Evolutionary conservation across 2,113 vertebrate species (phyloP).

Genomic region (Pygoscelis antarcticus): DNA sequence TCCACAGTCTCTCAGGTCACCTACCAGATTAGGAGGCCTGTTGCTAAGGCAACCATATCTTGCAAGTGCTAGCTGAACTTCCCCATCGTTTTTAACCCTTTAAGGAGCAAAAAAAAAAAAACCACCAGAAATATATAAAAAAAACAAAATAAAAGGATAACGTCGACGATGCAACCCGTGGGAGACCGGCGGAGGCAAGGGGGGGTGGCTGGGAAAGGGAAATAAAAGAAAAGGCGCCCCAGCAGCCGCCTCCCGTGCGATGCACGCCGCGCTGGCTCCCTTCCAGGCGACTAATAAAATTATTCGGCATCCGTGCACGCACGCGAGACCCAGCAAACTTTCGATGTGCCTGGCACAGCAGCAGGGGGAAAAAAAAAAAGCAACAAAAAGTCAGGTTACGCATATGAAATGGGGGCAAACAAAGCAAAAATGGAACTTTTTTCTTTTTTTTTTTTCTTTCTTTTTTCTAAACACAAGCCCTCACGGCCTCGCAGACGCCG

Average conservation of each 20-base stretch:
- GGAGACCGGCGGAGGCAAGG: neutral
- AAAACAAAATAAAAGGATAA: neutral
- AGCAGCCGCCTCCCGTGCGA: neutral
- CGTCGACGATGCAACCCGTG: neutral
- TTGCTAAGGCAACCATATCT: constrained; percentile 93
- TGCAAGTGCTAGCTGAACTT: constrained; percentile 85
- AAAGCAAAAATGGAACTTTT: constrained; percentile 40
- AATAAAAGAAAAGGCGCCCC: constrained; percentile 13
- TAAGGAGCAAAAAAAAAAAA: constrained; percentile 35
- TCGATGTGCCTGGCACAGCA: constrained; percentile 36
- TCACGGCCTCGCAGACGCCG: neutral
- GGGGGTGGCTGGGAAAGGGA: neutral
- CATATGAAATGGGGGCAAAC: constrained; percentile 21
- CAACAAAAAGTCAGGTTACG: neutral
- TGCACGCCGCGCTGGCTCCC: constrained; percentile 1
- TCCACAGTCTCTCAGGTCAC: constrained; percentile 91
- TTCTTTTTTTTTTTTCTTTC: neutral
- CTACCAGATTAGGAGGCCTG: constrained; percentile 91
- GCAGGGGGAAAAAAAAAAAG: too few species aligned
- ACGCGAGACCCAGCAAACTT: constrained; percentile 62
- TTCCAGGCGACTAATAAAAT: constrained; percentile 45
- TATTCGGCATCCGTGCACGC: constrained; percentile 22
- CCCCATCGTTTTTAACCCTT: constrained; percentile 87
- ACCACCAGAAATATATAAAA: neutral
- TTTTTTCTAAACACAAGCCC: neutral